Base-by-base conservation (phyloP, 2,113 vertebrate species). In the Terrapene triunguis region DNA sequence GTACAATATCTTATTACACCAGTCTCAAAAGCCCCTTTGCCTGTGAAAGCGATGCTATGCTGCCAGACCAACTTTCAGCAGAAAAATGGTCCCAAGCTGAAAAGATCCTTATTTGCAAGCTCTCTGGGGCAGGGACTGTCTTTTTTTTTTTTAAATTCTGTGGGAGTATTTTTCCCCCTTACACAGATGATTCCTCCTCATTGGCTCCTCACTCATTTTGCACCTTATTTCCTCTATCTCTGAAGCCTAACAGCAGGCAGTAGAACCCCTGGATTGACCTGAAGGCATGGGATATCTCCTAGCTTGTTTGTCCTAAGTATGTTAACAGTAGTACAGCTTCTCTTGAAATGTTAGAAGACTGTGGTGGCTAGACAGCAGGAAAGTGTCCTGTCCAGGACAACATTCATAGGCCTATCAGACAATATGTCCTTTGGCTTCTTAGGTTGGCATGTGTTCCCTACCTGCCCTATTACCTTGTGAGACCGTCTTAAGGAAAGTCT, bases 1-100 rank as follows among this genome's bases (percentile, higher is more conserved):
- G 38, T 91, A 86, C 78, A 93, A 93, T 93, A 89, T 55, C 29
- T 48, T 78, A 38, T 83, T 87, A 89, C 80, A 84, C 14, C 65
- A 42, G 3, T 65, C 38, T 82, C 11, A 88, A 95, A 95, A 91
- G 19, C 55, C 93, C 47, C 53, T 27, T 93, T 90, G 92, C 38
- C 44, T 86, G 29, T 55, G 84, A 4, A 93, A 17, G 22, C 19
- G 80, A 48, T 84, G 38, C 74, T 94, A 62, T 0, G 1, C 51
- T 87, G n/a, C 74, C 6, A 88, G 82, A 92, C 84, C 53, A 48
- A 4, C 53, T 92, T 90, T 78, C 54, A 84, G 48, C 51, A 89
- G 59, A 88, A 94, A 89, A 87, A 80, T 4, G 0, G 12, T 55
- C 83, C 78, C 76, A 84, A 62, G 84, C 22, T 11, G 6, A 47